These are phyloP conservation scores for Pseudobourletiella spinata DNA, from an alignment of 1,140 invertebrate genomes.

Conservation along the genomic window DNA sequence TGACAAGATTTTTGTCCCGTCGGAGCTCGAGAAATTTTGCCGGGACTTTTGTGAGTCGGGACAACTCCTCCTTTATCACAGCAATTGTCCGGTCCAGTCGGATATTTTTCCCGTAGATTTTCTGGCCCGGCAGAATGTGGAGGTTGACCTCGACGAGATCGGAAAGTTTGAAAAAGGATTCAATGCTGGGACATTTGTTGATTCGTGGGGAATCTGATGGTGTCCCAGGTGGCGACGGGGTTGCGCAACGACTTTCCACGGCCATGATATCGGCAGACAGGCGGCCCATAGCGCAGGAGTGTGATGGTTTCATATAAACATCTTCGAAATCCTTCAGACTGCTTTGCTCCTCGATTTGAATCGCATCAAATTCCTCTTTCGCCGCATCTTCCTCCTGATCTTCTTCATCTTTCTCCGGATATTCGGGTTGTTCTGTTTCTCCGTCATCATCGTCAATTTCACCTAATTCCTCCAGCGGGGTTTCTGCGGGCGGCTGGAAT, in stretches of 20 bases:
- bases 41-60: slow-evolving; percentile 14
- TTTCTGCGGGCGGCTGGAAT: not conserved
- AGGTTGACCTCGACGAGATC: slow-evolving; percentile 13
- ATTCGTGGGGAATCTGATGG: slow-evolving; percentile 3
- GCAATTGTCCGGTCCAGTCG: slow-evolving; percentile 20
- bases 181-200: slow-evolving; percentile 24
- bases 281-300: not conserved
- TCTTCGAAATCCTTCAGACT: slow-evolving; percentile 3
- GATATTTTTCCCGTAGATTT: slow-evolving; percentile 17
- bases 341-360: not conserved
- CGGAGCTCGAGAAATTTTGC: slow-evolving; percentile 21
- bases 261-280: not conserved
- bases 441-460: not conserved
- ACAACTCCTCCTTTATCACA: slow-evolving; percentile 17
- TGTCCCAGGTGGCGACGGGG: not conserved
- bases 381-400: not conserved
- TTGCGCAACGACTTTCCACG: not conserved
- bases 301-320: not conserved
- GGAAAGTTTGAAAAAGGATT: slow-evolving; percentile 20
- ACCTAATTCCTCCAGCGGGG: not conserved
- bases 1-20: slow-evolving; percentile 21
- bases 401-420: not conserved
- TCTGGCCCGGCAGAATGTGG: slow-evolving; percentile 13
- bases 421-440: not conserved
- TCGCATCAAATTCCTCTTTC: not conserved